Base-by-base conservation (phyloP, 2,888 invertebrate genomes). In the Argyresthia goedartella region DNA sequence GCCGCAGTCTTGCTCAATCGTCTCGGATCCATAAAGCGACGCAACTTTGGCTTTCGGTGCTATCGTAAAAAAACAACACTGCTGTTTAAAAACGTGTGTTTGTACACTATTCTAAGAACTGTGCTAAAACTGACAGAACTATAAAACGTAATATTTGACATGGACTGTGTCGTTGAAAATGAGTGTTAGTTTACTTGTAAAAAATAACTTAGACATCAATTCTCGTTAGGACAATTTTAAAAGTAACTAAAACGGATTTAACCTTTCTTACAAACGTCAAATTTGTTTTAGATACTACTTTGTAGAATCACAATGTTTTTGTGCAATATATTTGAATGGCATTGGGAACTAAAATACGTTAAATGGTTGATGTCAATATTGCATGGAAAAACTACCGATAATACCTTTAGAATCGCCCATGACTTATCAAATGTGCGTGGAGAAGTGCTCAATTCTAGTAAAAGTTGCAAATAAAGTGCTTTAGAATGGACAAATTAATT, bases 1-100 rank as follows among this genome's bases (percentile, higher is more conserved):
- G 76, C 81, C 50, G 80, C 81, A 58, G 76, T 70, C 74, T 81
- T 82, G 73, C 69, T 78, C 74, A 85, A 73, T 59, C 86, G 81
- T 61, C 82, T 71, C 61, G 81, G 81, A 76, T 84, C 80, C 78
- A 82, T 75, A 82, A 76, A 82, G 59, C 81, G 78, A 71, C 77
- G 74, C 71, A 84, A 76, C 76, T 80, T 86, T 78, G 80, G 77
- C 77, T 70, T 82, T 72, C 86, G 82, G 76, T 80, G 84, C 86
- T 86, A 51, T 44, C 81, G 62, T 62, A 63, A 76, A 81, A 77
- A 76, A 60, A 74, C 70, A 58, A 60, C 58, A 55, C 51, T 25
- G 39, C 10, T 39, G 8, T 39, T 39, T 9, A 39, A 39, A 11
- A 9, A 39, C 39, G n/a, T 25, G 25, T 25, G 25, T n/a, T 39